phyloP scores from a whole-genome alignment of 2,888 invertebrate genomes.

The Nesidiocoris tenuis region DNA sequence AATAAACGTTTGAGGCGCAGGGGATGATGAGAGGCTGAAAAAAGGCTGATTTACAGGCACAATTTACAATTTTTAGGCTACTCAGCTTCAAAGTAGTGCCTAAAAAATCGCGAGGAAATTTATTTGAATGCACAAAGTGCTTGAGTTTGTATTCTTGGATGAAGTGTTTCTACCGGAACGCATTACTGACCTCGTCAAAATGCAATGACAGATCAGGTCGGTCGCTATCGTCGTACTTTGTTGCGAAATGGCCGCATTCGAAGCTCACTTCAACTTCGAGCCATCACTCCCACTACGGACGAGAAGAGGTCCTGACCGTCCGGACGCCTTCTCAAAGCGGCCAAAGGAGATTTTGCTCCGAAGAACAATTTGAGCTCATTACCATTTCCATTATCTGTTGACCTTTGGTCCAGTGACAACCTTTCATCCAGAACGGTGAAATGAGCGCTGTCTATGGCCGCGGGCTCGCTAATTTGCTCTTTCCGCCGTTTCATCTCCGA shows the following conservation, averaged over 20 bases:
- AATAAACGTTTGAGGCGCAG: too few relatives aligned
- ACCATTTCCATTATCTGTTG: conserved; percentile 35
- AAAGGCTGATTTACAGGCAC: too few relatives aligned
- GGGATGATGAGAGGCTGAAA: too few relatives aligned
- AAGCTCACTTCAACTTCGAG: conserved; percentile 15
- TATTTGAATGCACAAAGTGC: too few relatives aligned
- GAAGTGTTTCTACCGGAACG: too few relatives aligned
- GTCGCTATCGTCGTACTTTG: conserved; percentile 27
- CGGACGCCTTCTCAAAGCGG: neutral
- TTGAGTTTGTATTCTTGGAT: too few relatives aligned
- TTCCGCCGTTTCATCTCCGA: neutral
- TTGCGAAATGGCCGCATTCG: conserved; percentile 26
- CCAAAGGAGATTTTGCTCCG: neutral
- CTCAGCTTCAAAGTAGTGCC: too few relatives aligned
- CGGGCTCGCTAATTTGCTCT: neutral
- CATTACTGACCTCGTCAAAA: too few relatives aligned
- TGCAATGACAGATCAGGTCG: too few relatives aligned
- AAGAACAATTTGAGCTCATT: conserved; percentile 32
- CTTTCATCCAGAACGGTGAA: neutral
- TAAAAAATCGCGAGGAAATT: too few relatives aligned
- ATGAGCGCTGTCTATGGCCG: conserved; percentile 2
- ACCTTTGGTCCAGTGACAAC: conserved; percentile 26
- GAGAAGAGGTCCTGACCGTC: neutral
- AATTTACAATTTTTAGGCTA: too few relatives aligned
- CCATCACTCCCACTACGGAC: neutral